Percentiles rank a stretch among this genome's conserved stretches.
These are phyloP conservation scores for Antheraea mylitta DNA, from an alignment of 1,140 invertebrate species.

Conservation along the genomic window DNA sequence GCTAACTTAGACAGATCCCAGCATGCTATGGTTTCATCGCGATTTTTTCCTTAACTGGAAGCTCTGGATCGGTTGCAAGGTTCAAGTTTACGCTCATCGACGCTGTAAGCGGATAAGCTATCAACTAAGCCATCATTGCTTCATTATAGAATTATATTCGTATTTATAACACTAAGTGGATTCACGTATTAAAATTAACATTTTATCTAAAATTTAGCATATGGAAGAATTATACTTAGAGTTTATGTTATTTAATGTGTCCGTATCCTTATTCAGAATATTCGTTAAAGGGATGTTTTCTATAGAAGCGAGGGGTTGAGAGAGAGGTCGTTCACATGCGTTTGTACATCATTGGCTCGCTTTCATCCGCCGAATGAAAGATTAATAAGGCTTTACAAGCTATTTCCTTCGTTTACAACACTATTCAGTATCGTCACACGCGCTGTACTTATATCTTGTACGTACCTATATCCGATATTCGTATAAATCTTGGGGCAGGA, in stretches of 20 bases:
- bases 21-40: too few relatives aligned
- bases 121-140: too few relatives aligned
- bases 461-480: background rate
- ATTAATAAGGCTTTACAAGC: constrained; percentile 2
- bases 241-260: background rate
- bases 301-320: background rate
- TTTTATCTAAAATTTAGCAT: too few relatives aligned
- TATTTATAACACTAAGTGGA: too few relatives aligned
- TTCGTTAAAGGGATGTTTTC: background rate
- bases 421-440: background rate
- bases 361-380: background rate
- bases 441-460: background rate
- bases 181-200: too few relatives aligned
- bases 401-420: constrained; percentile 3
- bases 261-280: background rate
- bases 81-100: too few relatives aligned
- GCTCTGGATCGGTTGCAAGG: too few relatives aligned
- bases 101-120: too few relatives aligned
- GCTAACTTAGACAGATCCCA: too few relatives aligned
- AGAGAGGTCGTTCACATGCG: background rate
- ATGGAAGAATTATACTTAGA: background rate
- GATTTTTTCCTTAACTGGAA: too few relatives aligned
- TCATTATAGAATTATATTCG: too few relatives aligned
- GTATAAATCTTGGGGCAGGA: background rate
- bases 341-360: constrained; percentile 1